Conservation (phyloP, 2,888 invertebrate genomes). For the Eupelmus urozonus region DNA sequence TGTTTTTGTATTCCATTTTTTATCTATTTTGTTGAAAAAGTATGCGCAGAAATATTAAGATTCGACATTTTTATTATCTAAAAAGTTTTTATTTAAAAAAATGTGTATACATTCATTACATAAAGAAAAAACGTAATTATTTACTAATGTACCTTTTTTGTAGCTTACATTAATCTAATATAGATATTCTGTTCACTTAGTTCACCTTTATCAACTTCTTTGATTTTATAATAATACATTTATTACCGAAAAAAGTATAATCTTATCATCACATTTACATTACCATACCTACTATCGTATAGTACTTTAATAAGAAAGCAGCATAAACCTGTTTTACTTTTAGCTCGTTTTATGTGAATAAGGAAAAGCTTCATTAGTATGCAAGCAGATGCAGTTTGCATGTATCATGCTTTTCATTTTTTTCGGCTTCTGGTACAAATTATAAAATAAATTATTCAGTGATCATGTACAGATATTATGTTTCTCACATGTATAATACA, state of each 20-base stretch:
- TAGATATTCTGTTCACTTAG: too few species aligned
- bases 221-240: neutral
- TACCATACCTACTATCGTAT: neutral
- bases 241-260: neutral
- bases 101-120: too few species aligned
- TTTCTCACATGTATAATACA: neutral
- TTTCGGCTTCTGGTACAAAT: neutral
- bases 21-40: too few species aligned
- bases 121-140: too few species aligned
- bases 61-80: too few species aligned
- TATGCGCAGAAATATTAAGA: too few species aligned
- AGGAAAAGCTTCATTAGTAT: slow-evolving; percentile 3
- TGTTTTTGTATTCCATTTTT: too few species aligned
- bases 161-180: too few species aligned
- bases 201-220: too few species aligned
- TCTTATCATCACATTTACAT: neutral
- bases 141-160: too few species aligned
- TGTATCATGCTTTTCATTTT: neutral
- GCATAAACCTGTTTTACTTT: neutral
- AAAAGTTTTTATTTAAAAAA: too few species aligned
- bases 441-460: slow-evolving; percentile 1
- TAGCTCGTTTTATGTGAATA: neutral
- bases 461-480: neutral
- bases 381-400: slow-evolving; percentile 14
- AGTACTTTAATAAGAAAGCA: neutral